Conservation (phyloP, 2,888 invertebrate genomes). For the Cristatella mucedo region DNA sequence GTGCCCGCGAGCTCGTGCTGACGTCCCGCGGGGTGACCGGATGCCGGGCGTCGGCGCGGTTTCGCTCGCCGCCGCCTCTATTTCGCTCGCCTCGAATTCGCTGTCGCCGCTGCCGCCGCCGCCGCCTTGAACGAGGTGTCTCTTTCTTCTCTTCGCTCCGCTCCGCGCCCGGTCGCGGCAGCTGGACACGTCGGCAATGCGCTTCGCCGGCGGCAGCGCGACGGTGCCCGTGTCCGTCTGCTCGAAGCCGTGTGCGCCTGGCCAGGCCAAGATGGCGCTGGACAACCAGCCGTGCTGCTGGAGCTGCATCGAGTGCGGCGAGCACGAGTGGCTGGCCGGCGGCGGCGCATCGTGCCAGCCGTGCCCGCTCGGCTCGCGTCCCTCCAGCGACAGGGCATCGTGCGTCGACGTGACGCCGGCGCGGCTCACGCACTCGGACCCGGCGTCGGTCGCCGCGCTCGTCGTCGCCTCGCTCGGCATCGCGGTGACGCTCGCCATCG, state of each 20-base stretch:
- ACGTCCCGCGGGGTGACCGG: no score
- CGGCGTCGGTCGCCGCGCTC: conserved; percentile 85
- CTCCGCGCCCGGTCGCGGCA: no score
- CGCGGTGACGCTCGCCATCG: conserved; percentile 28
- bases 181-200: conserved; percentile 46
- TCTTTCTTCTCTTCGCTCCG: no score
- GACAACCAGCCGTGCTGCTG: conserved; percentile 46
- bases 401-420: conserved; percentile 42
- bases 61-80: no score
- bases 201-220: conserved; percentile 62
- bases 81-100: no score
- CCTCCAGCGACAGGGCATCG: conserved; percentile 53
- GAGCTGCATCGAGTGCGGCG: conserved; percentile 46
- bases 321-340: no score
- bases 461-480: conserved; percentile 42
- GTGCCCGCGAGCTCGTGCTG: no score
- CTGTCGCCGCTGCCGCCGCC: no score
- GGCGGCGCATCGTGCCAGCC: no score
- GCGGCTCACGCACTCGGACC: conserved; percentile 48
- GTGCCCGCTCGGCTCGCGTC: conserved; percentile 64
- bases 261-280: conserved; percentile 79
- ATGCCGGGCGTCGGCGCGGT: no score
- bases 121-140: no score
- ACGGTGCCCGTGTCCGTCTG: conserved; percentile 74
- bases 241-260: conserved; percentile 68